A percentile compares a stretch with the other conserved stretches of the same genome.
Evolutionary conservation across 2,888 invertebrate species (phyloP).

Genomic region (Halictus ligatus): DNA sequence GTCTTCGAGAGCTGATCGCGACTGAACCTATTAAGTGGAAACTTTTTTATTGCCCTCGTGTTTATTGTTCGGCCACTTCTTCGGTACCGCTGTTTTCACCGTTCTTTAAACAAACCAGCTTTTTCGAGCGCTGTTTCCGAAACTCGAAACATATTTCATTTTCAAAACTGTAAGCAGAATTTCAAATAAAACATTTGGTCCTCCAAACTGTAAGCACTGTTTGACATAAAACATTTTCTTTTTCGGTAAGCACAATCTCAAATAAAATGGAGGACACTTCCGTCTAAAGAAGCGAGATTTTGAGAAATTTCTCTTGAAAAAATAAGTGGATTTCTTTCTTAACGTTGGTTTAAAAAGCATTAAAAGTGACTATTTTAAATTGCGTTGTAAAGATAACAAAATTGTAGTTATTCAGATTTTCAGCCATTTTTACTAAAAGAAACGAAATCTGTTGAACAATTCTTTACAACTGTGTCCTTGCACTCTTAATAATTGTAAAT

Average conservation of each 20-base stretch:
- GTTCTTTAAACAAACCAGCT: neutral
- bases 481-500: too few species aligned
- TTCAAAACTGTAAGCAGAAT: neutral
- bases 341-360: too few species aligned
- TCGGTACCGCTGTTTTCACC: neutral
- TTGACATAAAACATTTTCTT: too few species aligned
- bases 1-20: constrained; percentile 21
- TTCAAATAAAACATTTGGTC: neutral
- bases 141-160: neutral
- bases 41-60: constrained; percentile 9
- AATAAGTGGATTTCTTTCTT: too few species aligned
- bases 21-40: constrained; percentile 25
- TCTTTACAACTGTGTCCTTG: too few species aligned
- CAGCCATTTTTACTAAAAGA: too few species aligned
- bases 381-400: too few species aligned
- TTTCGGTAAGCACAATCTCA: neutral
- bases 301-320: neutral
- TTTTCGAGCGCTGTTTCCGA: neutral
- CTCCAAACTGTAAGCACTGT: neutral
- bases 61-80: neutral
- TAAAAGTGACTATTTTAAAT: too few species aligned
- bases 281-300: neutral
- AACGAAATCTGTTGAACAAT: too few species aligned
- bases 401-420: too few species aligned
- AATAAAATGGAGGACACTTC: neutral